A percentile compares a stretch with the other conserved stretches of the same genome.
Evolutionary conservation across 2,113 vertebrate species (phyloP).

Genomic region (Ameiurus melas): DNA sequence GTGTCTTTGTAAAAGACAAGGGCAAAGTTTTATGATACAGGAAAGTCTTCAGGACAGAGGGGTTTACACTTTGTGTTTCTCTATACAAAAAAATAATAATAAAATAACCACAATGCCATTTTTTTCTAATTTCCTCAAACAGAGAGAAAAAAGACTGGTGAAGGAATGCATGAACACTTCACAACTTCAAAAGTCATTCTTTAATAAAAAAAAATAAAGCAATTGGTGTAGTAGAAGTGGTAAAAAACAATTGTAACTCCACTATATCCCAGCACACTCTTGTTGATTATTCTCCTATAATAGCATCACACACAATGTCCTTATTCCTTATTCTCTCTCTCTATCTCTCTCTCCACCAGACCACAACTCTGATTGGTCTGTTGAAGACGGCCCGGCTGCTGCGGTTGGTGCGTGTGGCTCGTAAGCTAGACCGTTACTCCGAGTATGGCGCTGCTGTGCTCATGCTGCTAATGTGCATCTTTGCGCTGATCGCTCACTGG

Average conservation of each 20-base stretch:
- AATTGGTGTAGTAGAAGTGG: background rate
- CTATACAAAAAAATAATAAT: background rate
- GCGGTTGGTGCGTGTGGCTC: constrained; percentile 91
- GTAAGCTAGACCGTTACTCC: constrained; percentile 95
- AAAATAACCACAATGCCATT: background rate
- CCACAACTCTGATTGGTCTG: constrained; percentile 94
- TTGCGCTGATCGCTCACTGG: constrained; percentile 97
- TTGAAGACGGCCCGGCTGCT: constrained; percentile 94
- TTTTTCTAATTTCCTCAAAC: background rate
- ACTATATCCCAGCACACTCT: too few species aligned
- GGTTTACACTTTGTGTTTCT: background rate
- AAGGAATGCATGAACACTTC: background rate
- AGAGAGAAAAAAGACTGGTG: background rate
- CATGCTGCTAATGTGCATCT: constrained; percentile 98
- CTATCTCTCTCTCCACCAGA: constrained; percentile 72
- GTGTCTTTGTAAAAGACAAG: background rate
- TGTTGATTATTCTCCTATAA: background rate
- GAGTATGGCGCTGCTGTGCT: constrained; percentile 97
- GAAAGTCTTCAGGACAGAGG: background rate
- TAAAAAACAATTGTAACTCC: too few species aligned
- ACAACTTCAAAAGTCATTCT: background rate
- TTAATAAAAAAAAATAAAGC: background rate
- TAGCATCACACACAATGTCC: background rate
- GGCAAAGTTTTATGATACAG: background rate
- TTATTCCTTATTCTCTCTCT: background rate